A percentile compares a stretch with the other conserved stretches of the same genome.
phyloP scores from a whole-genome alignment of 2,113 vertebrate genomes.

The Crotalus helleri region DNA sequence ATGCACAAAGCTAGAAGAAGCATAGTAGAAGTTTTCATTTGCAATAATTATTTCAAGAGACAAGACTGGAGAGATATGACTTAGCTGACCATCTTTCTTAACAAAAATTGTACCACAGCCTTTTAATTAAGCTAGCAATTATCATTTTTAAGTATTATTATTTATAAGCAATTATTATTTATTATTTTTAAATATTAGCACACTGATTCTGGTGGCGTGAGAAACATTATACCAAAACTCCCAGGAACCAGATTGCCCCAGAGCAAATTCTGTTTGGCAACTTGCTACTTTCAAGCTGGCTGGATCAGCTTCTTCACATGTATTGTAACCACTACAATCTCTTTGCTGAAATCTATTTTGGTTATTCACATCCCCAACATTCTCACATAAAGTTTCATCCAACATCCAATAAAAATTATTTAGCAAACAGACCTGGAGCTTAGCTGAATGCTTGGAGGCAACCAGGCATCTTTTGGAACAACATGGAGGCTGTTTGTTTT shows the following conservation, averaged over 20 bases:
- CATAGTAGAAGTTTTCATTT: background rate
- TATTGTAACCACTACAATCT: background rate
- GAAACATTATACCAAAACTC: background rate
- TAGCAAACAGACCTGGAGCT: background rate
- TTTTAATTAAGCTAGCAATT: background rate
- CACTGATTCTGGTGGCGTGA: background rate
- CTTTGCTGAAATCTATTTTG: background rate
- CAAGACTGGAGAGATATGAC: background rate
- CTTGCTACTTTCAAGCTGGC: background rate
- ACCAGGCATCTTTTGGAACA: background rate
- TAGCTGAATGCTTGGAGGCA: background rate
- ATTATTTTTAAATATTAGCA: background rate
- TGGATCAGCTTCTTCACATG: background rate
- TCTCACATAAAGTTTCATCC: background rate
- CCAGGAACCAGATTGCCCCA: background rate
- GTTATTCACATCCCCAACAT: background rate
- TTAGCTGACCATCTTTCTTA: background rate
- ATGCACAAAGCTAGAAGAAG: background rate
- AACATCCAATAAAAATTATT: background rate
- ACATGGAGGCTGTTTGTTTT: background rate
- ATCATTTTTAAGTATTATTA: background rate
- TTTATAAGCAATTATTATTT: too few species aligned
- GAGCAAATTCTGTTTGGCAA: background rate
- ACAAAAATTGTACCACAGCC: background rate
- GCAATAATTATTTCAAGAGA: background rate